phyloP scores from a whole-genome alignment of 2,888 invertebrate species.

The Drosophila yooni region DNA sequence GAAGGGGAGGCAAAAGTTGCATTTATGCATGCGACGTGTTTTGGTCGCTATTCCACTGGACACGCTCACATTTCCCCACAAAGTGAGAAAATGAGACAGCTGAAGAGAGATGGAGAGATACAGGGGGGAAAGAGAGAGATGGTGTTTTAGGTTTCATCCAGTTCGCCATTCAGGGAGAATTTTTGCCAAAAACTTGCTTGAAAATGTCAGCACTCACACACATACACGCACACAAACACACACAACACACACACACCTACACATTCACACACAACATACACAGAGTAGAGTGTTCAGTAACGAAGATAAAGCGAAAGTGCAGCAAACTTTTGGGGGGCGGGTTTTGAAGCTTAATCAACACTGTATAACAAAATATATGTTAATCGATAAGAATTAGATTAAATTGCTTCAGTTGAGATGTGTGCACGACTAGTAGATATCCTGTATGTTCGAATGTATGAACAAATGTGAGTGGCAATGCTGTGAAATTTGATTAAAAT shows the following conservation, averaged over 20 bases:
- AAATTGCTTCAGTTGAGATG: fast-evolving
- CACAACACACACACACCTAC: not conserved
- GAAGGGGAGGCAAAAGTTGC: constrained; percentile 52
- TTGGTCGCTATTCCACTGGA: constrained; percentile 41
- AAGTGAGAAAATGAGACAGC: not conserved
- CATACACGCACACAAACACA: not conserved
- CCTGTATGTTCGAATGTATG: not conserved
- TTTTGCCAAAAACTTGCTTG: constrained; percentile 1
- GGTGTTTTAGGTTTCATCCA: constrained; percentile 9
- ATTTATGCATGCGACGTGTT: constrained; percentile 68
- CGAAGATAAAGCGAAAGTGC: constrained; percentile 12
- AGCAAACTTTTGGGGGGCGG: not conserved
- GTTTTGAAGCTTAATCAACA: not conserved
- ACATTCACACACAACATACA: not conserved
- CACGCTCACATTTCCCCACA: constrained; percentile 43
- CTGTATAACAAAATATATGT: not conserved
- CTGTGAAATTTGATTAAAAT: not conserved
- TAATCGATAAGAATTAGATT: not conserved
- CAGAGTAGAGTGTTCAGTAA: not conserved
- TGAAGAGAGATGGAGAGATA: not conserved
- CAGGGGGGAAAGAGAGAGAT: not conserved
- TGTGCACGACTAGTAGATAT: not conserved
- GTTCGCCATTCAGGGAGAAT: constrained; percentile 22
- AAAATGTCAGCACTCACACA: not conserved
- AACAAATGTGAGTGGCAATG: not conserved